A percentile compares a stretch with the other conserved stretches of the same genome.
phyloP scores from a whole-genome alignment of 2,113 vertebrate species.

The Orycteropus afer region DNA sequence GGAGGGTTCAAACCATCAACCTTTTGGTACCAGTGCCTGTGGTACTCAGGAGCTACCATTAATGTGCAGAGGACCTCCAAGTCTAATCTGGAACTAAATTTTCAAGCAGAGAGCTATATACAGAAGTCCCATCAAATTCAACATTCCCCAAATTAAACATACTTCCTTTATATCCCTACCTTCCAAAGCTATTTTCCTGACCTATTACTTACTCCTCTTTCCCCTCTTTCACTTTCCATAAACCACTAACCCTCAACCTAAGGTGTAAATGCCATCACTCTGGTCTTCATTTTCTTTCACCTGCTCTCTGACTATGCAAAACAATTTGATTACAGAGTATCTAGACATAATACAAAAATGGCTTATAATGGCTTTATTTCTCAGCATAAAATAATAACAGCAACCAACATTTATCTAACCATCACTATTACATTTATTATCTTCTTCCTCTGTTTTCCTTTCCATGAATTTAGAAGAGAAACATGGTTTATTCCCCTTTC shows the following conservation, averaged over 20 bases:
- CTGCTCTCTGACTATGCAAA: neutral
- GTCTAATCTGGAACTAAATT: neutral
- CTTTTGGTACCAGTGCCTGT: neutral
- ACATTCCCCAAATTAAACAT: neutral
- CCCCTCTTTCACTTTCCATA: neutral
- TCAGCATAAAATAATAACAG: neutral
- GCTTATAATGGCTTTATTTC: neutral
- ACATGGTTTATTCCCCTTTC: neutral
- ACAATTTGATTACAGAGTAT: neutral
- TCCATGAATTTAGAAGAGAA: constrained; percentile 23
- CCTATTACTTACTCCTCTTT: neutral
- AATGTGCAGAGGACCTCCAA: neutral
- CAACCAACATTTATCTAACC: neutral
- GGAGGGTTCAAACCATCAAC: neutral
- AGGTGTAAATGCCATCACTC: neutral
- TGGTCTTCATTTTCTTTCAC: neutral
- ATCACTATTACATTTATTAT: neutral
- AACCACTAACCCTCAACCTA: neutral
- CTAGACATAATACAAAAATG: neutral
- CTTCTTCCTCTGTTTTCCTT: neutral
- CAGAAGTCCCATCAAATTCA: neutral
- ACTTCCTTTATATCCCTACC: neutral
- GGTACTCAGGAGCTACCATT: neutral
- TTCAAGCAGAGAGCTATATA: neutral
- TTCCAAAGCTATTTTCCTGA: neutral